Base-by-base conservation (phyloP, 2,113 vertebrate genomes). In the Perca schrenkii region DNA sequence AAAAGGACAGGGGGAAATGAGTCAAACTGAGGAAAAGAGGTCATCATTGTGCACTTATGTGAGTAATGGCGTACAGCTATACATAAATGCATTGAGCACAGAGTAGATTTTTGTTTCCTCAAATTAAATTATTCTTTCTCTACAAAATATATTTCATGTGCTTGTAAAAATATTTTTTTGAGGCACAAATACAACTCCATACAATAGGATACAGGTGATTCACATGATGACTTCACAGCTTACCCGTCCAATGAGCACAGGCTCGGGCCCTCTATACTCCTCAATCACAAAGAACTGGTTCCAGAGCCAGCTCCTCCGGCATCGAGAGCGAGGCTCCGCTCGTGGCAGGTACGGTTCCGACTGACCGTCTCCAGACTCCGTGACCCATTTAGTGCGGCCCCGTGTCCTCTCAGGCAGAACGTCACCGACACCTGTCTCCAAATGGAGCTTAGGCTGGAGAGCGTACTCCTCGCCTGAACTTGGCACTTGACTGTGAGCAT, bases 241-340 rank as follows among this genome's bases (percentile, higher is more conserved):
- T 94, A 98, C 97, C 96, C 97, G 96, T 84, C 97, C 97, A 16
- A 98, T 97, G 64, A 98, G 96, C 80, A 98, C 97, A 0, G 97
- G 97, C 78, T 97, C 97, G 0, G 97, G 97, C 15, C 97, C 97
- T n/a, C 95, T 89, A 84, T 98, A 98, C 89, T 98, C 97, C 91
- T 98, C 97, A 28, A 98, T 97, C 86, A 98, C 97, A 64, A 98
- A 98, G 91, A 98, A 98, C 94, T 98, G 97, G 92, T 98, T 98
- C 97, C 97, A 98, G 60, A 97, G 96, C 97, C 97, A 98, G 93
- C 97, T 98, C 89, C 97, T 95, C 43, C 96, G 93, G 65, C 78
- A 93, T 50, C 97, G 94, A 3, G 93, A 78, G 47, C 88, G 94
- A 1, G 90, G 79, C 25, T 83, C 85, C 16, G 2, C 83, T 12